Evolutionary conservation across 2,113 vertebrate species (phyloP).

Genomic region (Cacatua alba): DNA sequence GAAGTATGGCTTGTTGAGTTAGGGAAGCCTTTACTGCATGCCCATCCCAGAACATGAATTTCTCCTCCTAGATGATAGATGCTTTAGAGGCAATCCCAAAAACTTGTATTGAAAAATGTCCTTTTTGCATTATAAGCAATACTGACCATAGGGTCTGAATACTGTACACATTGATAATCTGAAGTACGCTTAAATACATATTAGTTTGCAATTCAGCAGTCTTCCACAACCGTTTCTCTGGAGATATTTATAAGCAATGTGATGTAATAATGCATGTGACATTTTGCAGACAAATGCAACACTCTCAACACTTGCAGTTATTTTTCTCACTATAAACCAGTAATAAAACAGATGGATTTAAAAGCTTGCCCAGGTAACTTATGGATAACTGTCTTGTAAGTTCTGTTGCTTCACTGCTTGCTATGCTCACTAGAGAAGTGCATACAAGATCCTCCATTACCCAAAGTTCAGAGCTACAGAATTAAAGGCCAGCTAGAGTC

Average conservation of each 20-base stretch:
- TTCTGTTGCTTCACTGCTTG: neutral
- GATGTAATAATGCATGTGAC: accelerated
- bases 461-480: neutral
- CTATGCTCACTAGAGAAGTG: neutral
- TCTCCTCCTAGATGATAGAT: neutral
- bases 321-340: neutral
- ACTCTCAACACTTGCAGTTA: neutral
- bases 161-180: neutral
- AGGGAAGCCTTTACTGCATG: neutral
- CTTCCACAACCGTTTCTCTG: neutral
- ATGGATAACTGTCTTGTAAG: neutral
- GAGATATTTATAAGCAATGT: neutral
- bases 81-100: neutral
- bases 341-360: neutral
- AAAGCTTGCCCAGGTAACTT: neutral
- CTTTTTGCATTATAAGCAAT: neutral
- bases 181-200: neutral
- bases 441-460: neutral
- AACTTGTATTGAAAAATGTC: neutral
- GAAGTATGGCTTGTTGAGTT: neutral
- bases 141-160: neutral
- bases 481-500: neutral
- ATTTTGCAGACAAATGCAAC: neutral
- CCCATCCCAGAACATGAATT: accelerated
- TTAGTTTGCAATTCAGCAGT: neutral